Evolutionary conservation across 2,888 invertebrate genomes (phyloP).

Genomic region (Diplazon laetatorius): DNA sequence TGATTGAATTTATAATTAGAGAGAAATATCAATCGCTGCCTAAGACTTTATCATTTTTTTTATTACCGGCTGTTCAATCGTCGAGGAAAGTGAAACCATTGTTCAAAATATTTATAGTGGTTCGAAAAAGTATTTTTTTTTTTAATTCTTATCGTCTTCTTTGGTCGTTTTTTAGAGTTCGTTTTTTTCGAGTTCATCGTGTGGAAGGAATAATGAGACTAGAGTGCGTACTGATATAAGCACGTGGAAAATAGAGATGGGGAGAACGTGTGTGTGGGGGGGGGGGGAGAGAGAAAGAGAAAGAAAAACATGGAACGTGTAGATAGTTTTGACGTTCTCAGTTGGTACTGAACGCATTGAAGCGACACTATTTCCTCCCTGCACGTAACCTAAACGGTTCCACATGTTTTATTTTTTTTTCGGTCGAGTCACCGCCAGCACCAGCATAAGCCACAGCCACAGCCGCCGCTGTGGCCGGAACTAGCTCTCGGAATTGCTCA

Average conservation of each 20-base stretch:
- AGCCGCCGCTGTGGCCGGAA: constrained; percentile 55
- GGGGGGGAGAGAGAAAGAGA: not conserved
- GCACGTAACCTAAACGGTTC: constrained; percentile 52
- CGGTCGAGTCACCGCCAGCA: constrained; percentile 26
- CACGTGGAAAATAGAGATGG: not conserved
- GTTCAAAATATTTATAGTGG: no score
- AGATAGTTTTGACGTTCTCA: constrained; percentile 28
- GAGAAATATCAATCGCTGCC: no score
- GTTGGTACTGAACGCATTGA: constrained; percentile 48
- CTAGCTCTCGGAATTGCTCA: constrained; percentile 59
- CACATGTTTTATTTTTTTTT: constrained; percentile 58
- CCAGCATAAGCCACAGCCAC: constrained; percentile 26
- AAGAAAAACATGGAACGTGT: constrained; percentile 3
- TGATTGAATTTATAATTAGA: no score
- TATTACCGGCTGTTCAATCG: no score
- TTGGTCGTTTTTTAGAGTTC: not conserved
- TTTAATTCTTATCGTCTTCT: constrained; percentile 19
- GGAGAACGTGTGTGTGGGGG: no score
- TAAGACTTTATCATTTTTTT: no score
- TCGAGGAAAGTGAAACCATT: no score
- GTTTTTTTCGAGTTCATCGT: constrained; percentile 1
- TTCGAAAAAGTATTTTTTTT: no score
- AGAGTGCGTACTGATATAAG: not conserved
- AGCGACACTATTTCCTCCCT: constrained; percentile 50
- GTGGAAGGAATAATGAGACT: constrained; percentile 18